Conservation (phyloP, 2,797 vertebrate genomes). For the Myioborus miniatus region DNA sequence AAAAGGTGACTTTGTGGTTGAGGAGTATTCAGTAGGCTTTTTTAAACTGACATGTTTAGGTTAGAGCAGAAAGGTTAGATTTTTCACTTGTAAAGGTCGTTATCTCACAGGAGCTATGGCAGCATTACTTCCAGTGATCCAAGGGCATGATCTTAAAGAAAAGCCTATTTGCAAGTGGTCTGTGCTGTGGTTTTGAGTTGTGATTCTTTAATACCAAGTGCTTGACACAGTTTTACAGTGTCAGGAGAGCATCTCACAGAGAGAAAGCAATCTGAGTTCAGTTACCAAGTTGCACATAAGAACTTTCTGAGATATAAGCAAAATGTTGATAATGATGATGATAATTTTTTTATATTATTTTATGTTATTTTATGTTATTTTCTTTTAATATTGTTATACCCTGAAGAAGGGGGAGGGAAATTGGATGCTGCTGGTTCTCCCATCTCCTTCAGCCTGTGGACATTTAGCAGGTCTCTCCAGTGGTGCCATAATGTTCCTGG, state of each 20-base stretch:
- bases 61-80: neutral
- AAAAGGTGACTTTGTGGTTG: conserved; percentile 34
- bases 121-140: neutral
- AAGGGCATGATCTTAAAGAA: neutral
- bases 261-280: neutral
- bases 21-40: conserved; percentile 43
- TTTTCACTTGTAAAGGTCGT: neutral
- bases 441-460: neutral
- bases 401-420: neutral
- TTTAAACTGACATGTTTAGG: neutral
- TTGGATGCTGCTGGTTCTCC: neutral
- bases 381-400: neutral
- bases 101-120: neutral
- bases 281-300: neutral
- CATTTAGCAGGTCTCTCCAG: neutral
- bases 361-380: neutral
- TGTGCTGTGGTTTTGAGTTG: neutral
- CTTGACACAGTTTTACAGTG: conserved; percentile 63
- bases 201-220: neutral
- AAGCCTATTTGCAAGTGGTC: neutral
- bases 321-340: neutral
- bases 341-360: neutral
- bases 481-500: neutral
- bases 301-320: neutral
- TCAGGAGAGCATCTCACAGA: conserved; percentile 36